Conservation (phyloP, 2,888 invertebrate genomes). For the Mesoligia furuncula region DNA sequence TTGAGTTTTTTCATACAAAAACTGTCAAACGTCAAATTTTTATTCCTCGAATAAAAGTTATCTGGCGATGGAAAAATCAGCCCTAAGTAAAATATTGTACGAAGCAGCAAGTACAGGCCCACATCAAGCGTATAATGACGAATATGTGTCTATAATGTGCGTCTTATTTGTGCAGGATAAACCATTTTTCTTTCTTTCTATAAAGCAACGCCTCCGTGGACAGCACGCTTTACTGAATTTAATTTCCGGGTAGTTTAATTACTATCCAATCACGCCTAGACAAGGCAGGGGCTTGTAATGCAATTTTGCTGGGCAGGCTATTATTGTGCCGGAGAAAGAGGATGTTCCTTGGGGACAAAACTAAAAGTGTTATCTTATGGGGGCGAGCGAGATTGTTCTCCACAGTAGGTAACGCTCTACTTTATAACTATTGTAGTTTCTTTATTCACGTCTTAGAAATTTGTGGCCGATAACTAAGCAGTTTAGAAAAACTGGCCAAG, state of each 20-base stretch:
- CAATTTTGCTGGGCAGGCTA: constrained; percentile 27
- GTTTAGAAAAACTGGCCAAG: background rate
- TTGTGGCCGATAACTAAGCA: background rate
- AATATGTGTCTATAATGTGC: too few species aligned
- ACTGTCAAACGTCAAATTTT: too few species aligned
- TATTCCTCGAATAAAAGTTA: too few species aligned
- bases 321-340: constrained; percentile 10
- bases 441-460: constrained; percentile 1
- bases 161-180: background rate
- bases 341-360: constrained; percentile 16
- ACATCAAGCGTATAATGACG: background rate
- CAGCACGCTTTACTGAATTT: background rate
- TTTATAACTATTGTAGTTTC: background rate
- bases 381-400: background rate
- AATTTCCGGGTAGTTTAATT: constrained; percentile 22
- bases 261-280: constrained; percentile 16
- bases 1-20: too few species aligned
- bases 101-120: background rate
- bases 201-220: background rate
- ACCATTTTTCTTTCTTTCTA: background rate
- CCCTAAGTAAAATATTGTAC: background rate
- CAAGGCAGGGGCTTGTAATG: constrained; percentile 16
- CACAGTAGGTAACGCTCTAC: background rate
- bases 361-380: constrained; percentile 13
- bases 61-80: too few species aligned